Evolutionary conservation across 2,113 vertebrate genomes (phyloP), one percentile per base, ranked within the genome.

Genomic region (Hystrix brachyura): DNA sequence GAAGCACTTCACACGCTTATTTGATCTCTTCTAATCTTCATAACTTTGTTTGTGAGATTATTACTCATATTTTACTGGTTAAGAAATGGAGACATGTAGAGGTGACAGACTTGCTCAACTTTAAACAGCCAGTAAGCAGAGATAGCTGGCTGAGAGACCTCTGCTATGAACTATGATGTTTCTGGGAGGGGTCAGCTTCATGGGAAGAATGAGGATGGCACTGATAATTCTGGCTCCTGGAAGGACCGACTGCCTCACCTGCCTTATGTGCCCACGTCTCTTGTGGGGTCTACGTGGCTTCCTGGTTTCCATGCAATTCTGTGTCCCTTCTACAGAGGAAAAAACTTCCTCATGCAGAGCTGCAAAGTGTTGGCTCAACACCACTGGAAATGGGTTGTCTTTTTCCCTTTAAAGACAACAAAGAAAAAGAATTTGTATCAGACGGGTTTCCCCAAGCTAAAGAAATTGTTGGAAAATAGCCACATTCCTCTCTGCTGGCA

Each of bases 401-500:
- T 96, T 97, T 92, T 76, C 71, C 74, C 74, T 78, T 78, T 15
- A 51, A 46, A 78, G 46, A 51, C 27, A 78, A 94, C 29, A 43
- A 34, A 85, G 53, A 80, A 51, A 90, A 96, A 88, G 38, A 95
- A 81, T 60, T 87, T 69, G 53, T 65, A 69, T 57, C 86, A 96
- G 79, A 84, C 76, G 38, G 43, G 59, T 76, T 92, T 93, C 69
- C 48, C 59, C 38, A 91, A 93, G 94, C 76, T 81, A 90, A 94
- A 95, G 74, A 79, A 97, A 97, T 55, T 60, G 38, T 48, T 87
- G 48, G 94, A 90, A 94, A 94, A 72, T 71, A 91, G 84, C 62
- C 90, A 59, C 74, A 87, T 91, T 69, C 21, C 23, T 93, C 59
- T 93, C 18, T 64, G 92, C 64, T 95, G 74, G 69, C n/a, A 93